Evolutionary conservation across 1,140 invertebrate genomes (phyloP).

Genomic region (Ladona fulva): DNA sequence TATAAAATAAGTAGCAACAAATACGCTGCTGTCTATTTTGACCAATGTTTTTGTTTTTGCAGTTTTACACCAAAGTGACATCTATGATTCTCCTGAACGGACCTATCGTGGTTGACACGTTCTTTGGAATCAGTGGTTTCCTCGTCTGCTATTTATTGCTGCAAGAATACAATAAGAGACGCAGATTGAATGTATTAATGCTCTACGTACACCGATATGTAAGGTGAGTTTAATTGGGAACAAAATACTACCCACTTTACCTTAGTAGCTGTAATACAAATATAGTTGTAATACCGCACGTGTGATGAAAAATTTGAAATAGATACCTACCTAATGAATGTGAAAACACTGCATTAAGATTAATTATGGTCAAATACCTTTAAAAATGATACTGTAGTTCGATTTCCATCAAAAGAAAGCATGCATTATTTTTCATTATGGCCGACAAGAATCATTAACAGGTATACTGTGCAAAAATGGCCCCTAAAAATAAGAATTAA

Average conservation of each 20-base stretch:
- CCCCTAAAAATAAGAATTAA: too few species aligned
- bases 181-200: constrained; percentile 24
- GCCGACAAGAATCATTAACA: too few species aligned
- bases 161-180: constrained; percentile 24
- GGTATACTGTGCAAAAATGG: too few species aligned
- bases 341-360: too few species aligned
- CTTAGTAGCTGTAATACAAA: too few species aligned
- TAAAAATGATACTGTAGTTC: background rate
- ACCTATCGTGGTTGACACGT: constrained; percentile 38
- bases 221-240: constrained; percentile 24
- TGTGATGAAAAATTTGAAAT: too few species aligned
- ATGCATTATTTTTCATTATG: too few species aligned
- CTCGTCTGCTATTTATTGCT: constrained; percentile 26
- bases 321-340: too few species aligned
- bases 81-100: constrained; percentile 30
- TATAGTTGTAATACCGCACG: too few species aligned
- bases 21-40: background rate
- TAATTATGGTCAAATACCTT: too few species aligned
- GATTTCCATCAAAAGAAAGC: constrained; percentile 22
- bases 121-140: constrained; percentile 34
- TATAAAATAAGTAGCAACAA: too few species aligned
- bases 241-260: too few species aligned
- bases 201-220: constrained; percentile 26
- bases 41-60: background rate
- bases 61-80: constrained; percentile 12